Evolutionary conservation across 2,888 invertebrate genomes (phyloP), one percentile per base, ranked within the genome.

Genomic region (Trisateles emortualis): DNA sequence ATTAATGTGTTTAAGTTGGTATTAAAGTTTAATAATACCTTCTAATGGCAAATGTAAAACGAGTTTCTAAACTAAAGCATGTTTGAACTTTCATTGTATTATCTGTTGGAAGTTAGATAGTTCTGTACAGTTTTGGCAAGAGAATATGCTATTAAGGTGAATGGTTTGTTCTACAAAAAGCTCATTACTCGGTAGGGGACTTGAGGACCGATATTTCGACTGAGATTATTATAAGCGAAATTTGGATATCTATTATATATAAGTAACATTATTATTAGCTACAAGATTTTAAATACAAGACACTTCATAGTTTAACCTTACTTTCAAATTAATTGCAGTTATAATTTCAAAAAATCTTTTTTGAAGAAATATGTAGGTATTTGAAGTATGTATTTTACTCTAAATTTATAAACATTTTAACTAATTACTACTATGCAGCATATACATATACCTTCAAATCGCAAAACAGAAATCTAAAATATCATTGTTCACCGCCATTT

Each of bases 51-150:
- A 26, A 26, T 26, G 26, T 26, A 26, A 8, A 26, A 26, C 26
- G 9, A 26, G 26, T 26, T 26, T 6, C 26, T 6, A 26, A 26
- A 26, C 26, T 26, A 8, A 26, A 8, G 26, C 26, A 6, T 19
- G 5, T 19, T 19, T 19, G 8, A 26, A 26, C 26, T 19, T 40
- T 42, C 50, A 32, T 32, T 32, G 11, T 1, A 8, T 22, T 26
- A 26, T 26, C 26, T 8, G 26, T 6, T 8, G 19, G 5, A 19
- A 19, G 4, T 8, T 26, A 26, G 26, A 26, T 26, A 26, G 26
- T 26, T 26, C 8, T 8, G 26, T 26, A 33, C 13, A 24, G 2
- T 32, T 52, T 47, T 52, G 33, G 22, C 30, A 30, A 41, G 9
- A 13, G 29, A 41, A 52, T n/a, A 36, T 14, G 14, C 13, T 30